Evolutionary conservation across 2,113 vertebrate species (phyloP), one percentile per base, ranked within the genome.

Genomic region (Gallinago undulata): DNA sequence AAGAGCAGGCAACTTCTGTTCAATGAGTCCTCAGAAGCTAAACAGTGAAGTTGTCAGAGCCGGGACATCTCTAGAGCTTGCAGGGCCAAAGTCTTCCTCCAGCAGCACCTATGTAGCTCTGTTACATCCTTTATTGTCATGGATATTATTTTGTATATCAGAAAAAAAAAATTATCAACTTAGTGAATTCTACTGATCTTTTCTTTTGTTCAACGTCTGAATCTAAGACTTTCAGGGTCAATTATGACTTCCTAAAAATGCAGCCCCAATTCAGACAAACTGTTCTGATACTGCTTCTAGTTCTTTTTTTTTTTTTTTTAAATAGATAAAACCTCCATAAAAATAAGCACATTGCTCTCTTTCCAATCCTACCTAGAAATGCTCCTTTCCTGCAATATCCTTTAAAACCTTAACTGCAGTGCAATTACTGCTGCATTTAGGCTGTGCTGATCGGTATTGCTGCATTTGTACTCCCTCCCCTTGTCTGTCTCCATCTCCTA

Each of bases 121-220:
- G 37, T 74, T 92, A 84, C 28, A 33, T 19, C 33, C 41, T 88
- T 79, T 0, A 1, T 79, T 88, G 47, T 50, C 57, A 84, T 27
- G 63, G 59, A 64, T 47, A 13, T 33, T 79, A 66, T 85, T 91
- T 84, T 85, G 57, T 59, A 77, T 47, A 64, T 81, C 47, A 83
- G 81, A 83, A 95, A 93, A 95, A 93, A 95, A 90, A 95, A 91
- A 63, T 13, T 1, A 72, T 66, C 19, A 84, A 51, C 68, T 77
- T 69, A 77, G n/a, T 69, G 74, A 91, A 60, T 4, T 37, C 48
- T 57, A 66, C 30, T 78, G 27, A 55, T 66, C 5, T 30, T 64
- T 75, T 80, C 19, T 35, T 82, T 67, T 68, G 47, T 64, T 63
- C 59, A 85, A 0, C n/a, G 51, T 68, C 48, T 83, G 75, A 83